Evolutionary conservation across 2,888 invertebrate species (phyloP).

Genomic region (Beris morrisii): DNA sequence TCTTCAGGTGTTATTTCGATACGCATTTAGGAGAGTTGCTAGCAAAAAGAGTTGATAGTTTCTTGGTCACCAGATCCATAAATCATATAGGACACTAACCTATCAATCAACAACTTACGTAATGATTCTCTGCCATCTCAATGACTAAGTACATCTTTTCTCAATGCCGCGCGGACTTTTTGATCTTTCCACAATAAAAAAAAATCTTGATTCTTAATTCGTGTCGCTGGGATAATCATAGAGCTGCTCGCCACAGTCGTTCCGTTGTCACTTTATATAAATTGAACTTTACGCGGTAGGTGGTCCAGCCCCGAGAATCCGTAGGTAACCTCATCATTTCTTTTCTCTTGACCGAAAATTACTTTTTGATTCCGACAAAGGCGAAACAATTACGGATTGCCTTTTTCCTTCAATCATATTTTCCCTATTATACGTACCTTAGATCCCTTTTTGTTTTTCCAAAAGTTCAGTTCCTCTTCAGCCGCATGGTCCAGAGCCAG

Average conservation of each 20-base stretch:
- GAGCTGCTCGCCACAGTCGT: slow-evolving; percentile 2
- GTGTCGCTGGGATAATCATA: slow-evolving; percentile 20
- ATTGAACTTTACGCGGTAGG: slow-evolving; percentile 36
- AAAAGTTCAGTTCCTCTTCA: no score
- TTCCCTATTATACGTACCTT: no score
- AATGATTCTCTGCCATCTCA: background rate
- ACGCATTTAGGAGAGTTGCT: no score
- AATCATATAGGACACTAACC: no score
- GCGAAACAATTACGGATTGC: slow-evolving; percentile 22
- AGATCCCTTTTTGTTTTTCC: no score
- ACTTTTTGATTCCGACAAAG: slow-evolving; percentile 20
- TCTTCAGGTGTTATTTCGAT: no score
- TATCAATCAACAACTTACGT: no score
- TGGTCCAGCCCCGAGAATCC: slow-evolving; percentile 27
- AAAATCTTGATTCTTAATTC: slow-evolving; percentile 24
- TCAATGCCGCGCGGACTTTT: slow-evolving; percentile 3
- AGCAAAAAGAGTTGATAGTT: no score
- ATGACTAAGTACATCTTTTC: slow-evolving; percentile 31
- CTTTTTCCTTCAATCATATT: slow-evolving; percentile 23
- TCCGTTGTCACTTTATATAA: slow-evolving; percentile 38
- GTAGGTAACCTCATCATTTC: slow-evolving; percentile 22
- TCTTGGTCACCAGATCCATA: no score
- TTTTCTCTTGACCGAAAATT: slow-evolving; percentile 6
- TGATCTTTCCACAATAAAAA: slow-evolving; percentile 8
- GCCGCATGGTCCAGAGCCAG: no score